phyloP scores from a whole-genome alignment of 2,888 invertebrate genomes.

The Phalangium opilio region DNA sequence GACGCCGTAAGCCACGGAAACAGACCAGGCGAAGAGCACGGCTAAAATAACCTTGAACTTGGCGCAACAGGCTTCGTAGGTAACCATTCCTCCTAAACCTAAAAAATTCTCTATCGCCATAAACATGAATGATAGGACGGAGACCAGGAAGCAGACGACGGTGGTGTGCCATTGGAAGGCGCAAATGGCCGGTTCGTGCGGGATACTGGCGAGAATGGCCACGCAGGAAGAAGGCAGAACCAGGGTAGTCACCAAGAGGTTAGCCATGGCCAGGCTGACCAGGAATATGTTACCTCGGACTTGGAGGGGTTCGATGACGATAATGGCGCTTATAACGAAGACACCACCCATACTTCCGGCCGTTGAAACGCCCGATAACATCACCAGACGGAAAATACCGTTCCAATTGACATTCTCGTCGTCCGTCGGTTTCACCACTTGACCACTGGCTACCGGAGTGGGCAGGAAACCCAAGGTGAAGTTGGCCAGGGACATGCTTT shows the following conservation, averaged over 20 bases:
- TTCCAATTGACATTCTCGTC: slow-evolving; percentile 43
- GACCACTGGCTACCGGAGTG: neutral
- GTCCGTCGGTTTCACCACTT: neutral
- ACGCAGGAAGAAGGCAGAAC: slow-evolving; percentile 54
- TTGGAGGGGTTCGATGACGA: slow-evolving; percentile 46
- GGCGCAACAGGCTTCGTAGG: slow-evolving; percentile 18
- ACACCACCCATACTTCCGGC: slow-evolving; percentile 56
- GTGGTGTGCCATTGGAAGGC: slow-evolving; percentile 49
- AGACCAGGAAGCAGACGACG: slow-evolving; percentile 48
- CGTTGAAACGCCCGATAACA: slow-evolving; percentile 46
- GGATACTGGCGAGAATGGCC: slow-evolving; percentile 48
- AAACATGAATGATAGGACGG: slow-evolving; percentile 44
- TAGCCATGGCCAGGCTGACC: slow-evolving; percentile 53
- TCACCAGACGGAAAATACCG: slow-evolving; percentile 45
- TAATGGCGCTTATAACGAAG: slow-evolving; percentile 56
- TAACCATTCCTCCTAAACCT: slow-evolving; percentile 34
- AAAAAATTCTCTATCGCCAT: slow-evolving; percentile 51
- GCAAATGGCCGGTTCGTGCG: slow-evolving; percentile 37
- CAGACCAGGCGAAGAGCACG: slow-evolving; percentile 41
- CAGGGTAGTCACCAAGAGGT: slow-evolving; percentile 49
- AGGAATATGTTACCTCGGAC: slow-evolving; percentile 48
- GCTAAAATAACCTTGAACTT: slow-evolving; percentile 32
- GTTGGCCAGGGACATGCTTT: no score
- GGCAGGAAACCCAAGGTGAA: no score
- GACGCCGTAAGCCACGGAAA: slow-evolving; percentile 41